phyloP scores from a whole-genome alignment of 2,797 vertebrate species.

The Protosalanx chinensis region DNA sequence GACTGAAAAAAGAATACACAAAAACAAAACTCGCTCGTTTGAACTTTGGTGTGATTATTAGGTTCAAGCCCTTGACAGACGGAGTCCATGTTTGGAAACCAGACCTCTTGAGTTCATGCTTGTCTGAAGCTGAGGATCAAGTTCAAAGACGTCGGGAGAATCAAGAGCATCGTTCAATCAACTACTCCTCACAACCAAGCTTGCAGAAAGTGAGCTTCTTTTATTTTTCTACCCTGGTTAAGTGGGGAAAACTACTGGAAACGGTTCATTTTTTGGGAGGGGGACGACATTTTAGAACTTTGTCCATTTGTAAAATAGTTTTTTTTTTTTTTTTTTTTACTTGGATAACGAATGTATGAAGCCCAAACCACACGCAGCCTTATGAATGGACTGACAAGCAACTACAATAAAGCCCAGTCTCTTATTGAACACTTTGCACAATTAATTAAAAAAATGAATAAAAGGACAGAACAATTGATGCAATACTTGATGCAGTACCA shows the following conservation, averaged over 20 bases:
- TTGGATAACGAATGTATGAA: conserved; percentile 67
- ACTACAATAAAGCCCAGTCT: conserved; percentile 57
- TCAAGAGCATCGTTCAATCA: conserved; percentile 58
- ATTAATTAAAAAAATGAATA: conserved; percentile 40
- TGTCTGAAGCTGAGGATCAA: conserved; percentile 34
- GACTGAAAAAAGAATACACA: conserved; percentile 40
- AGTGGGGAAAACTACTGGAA: conserved; percentile 59
- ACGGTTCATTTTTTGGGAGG: conserved; percentile 61
- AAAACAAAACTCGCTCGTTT: conserved; percentile 39
- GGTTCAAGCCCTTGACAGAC: conserved; percentile 26
- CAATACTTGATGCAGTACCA: conserved; percentile 53
- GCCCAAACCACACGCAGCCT: conserved; percentile 67
- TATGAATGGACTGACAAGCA: conserved; percentile 53
- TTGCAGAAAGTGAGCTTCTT: conserved; percentile 41
- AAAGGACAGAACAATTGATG: conserved; percentile 43
- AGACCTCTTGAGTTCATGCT: conserved; percentile 34
- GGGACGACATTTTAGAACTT: conserved; percentile 40
- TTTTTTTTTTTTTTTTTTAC: conserved; percentile 23
- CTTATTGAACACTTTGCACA: conserved; percentile 69
- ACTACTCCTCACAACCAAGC: conserved; percentile 41
- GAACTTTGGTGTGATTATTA: conserved; percentile 26
- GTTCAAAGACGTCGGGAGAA: conserved; percentile 36
- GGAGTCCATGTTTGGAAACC: conserved; percentile 37
- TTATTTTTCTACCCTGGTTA: conserved; percentile 27
- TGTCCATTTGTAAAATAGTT: conserved; percentile 49